Evolutionary conservation across 2,888 invertebrate species (phyloP).

Genomic region (Oeneis ivallda): DNA sequence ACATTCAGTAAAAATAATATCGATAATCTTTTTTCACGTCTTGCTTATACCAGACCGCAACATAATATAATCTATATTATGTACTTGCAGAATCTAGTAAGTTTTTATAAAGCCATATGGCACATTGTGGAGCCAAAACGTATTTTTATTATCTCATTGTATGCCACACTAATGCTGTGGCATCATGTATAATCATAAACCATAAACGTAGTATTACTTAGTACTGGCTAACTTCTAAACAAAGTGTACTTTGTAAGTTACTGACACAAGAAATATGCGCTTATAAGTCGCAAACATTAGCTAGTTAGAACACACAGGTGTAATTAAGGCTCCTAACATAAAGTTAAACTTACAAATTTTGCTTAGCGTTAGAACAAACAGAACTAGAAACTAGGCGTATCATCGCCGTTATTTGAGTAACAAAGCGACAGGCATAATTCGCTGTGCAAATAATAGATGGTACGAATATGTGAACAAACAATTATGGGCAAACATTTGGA

Average conservation of each 20-base stretch:
- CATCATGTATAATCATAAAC: too few species aligned
- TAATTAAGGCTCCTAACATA: conserved; percentile 29
- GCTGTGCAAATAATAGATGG: conserved; percentile 65
- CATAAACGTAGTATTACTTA: too few species aligned
- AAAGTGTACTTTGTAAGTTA: too few species aligned
- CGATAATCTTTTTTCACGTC: background rate
- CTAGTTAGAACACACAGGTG: conserved; percentile 24
- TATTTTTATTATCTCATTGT: too few species aligned
- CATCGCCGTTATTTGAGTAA: conserved; percentile 47
- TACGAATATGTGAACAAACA: conserved; percentile 64
- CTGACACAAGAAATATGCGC: too few species aligned
- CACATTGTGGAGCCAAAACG: too few species aligned
- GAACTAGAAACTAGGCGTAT: conserved; percentile 41
- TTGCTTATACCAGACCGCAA: too few species aligned
- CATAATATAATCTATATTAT: too few species aligned
- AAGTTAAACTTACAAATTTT: conserved; percentile 34
- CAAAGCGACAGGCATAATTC: conserved; percentile 61
- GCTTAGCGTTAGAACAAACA: conserved; percentile 33
- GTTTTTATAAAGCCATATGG: too few species aligned
- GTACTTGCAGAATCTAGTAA: too few species aligned
- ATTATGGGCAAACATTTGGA: conserved; percentile 52
- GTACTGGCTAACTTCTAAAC: too few species aligned
- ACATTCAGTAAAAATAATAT: conserved; percentile 1
- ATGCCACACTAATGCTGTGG: too few species aligned
- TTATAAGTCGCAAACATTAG: conserved; percentile 10